Percentiles rank a stretch among this genome's conserved stretches.
Evolutionary conservation across 2,888 invertebrate species (phyloP).

Genomic region (Melanostoma mellinum): DNA sequence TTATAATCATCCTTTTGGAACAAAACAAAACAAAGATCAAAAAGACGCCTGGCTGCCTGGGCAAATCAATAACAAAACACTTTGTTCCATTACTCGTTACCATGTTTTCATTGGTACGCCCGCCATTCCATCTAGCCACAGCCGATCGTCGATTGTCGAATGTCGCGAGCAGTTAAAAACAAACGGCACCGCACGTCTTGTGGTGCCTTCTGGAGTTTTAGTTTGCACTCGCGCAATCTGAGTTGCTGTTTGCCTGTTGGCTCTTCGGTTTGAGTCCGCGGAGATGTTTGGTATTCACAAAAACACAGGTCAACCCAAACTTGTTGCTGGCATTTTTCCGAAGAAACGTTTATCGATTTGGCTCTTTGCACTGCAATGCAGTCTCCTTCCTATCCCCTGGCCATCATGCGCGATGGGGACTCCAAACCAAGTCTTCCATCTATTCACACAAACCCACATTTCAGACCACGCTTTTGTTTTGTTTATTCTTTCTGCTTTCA

Average conservation of each 20-base stretch:
- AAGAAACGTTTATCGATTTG: conserved; percentile 68
- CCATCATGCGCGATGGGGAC: neutral
- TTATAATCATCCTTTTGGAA: conserved; percentile 36
- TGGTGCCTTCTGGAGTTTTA: conserved; percentile 3
- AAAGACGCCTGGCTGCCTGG: conserved; percentile 28
- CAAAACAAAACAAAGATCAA: neutral
- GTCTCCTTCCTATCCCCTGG: neutral
- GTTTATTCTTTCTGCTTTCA: conserved; percentile 24
- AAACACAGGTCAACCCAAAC: conserved; percentile 68
- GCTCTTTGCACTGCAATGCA: neutral
- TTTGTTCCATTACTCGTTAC: conserved; percentile 66
- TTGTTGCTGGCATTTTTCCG: conserved; percentile 67
- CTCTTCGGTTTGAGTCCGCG: conserved; percentile 44
- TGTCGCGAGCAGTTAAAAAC: conserved; percentile 40
- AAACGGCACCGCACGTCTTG: neutral
- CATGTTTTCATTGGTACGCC: conserved; percentile 65
- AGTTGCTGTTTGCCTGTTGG: conserved; percentile 2
- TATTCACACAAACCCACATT: conserved; percentile 35
- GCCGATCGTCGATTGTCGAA: conserved; percentile 6
- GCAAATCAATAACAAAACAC: conserved; percentile 69
- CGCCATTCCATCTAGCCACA: conserved; percentile 33
- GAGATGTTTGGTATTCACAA: conserved; percentile 61
- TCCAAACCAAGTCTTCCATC: conserved; percentile 18
- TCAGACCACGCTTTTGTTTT: conserved; percentile 53
- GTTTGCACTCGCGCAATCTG: neutral